Base-by-base conservation (phyloP, 1,140 invertebrate species). In the Drosophila prosaltans region DNA sequence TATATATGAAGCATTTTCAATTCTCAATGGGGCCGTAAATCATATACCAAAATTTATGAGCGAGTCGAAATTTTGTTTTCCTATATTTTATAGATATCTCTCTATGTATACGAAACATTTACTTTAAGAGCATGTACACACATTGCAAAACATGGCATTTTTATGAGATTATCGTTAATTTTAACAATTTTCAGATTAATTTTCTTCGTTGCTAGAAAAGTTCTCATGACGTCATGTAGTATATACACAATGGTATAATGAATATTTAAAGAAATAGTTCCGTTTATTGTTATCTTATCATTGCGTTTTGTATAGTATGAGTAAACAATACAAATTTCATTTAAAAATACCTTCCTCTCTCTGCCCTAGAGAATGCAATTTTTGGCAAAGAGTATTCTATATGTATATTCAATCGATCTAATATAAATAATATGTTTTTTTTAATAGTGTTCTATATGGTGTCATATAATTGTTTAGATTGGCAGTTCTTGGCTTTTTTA, bases 11-110 rank as follows among this genome's bases (percentile, higher is more conserved):
- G 30, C 63, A 48, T 48, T 70, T 57, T 40, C 36, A 39, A 30
- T 54, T 54, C 45, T 72, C 68, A 59, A 58, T 57, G 59, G 24
- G 45, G 45, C 45, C 8, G 26, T 51, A 51, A 51, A 51, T 51
- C 45, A 51, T 51, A 51, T 26, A 26, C 21, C 21, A 24, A 26
- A 51, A 51, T 51, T 51, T 51, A 51, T 51, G 45, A 26, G 45
- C 45, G 45, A 51, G 45, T 51, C 45, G 45, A 51, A 51, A 51
- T 51, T 51, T 51, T 51, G 21, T 51, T 51, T 36, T 36, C 26
- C 24, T 21, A 8, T 26, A 26, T 51, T 51, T 51, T 51, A 51
- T 51, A 51, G 45, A 51, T 51, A 51, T 51, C 16, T 16, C 16
- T 16, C 16, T 16, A 16, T 16, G 0, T 16, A 21, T 26, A 10